Base-by-base conservation (phyloP, 2,888 invertebrate species). In the Alloplasta piceator region DNA sequence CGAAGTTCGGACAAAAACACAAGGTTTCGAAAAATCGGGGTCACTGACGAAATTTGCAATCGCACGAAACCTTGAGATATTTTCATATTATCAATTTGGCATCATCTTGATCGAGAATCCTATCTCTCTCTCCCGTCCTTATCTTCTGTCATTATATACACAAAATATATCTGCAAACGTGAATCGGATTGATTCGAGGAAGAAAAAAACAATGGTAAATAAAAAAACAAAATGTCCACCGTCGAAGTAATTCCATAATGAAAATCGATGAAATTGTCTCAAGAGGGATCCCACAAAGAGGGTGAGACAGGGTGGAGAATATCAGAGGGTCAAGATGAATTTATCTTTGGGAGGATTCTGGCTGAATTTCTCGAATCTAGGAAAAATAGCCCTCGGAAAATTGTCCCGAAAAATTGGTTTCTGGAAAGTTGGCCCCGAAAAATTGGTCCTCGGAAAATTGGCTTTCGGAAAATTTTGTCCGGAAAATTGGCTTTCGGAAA, bases 91-190 rank as follows among this genome's bases (percentile, higher is more conserved):
- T 26, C 26, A 26, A 74, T 64, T 58, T 41, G 26, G 38, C 48
- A 7, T 36, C 55, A 73, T n/a, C 7, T 12, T 41, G 66, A 67
- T 67, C 60, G 55, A 67, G 68, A 61, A 67, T 48, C 36, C 41
- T 78, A 60, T 78, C 72, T 72, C 50, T 43, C 61, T 78, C 72
- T 78, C 72, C 41, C 14, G 41, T 43, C n/a, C 52, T 60, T 66
- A 79, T 36, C 55, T 16, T 14, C 48, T 10, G 10, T 63, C 55
- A 63, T 73, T 64, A 63, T 73, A 50, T 50, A 12, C 64, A 46
- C n/a, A 16, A 26, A 60, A 48, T 48, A 38, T 43, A 9, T 41
- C n/a, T 41, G 6, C 3, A 61, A 46, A 46, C 26, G 7, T 16
- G 14, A 36, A 36, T 43, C 9, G 0, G 61, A 68, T 36, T 7